Conservation (phyloP, 2,888 invertebrate genomes). For the Noctua comes region DNA sequence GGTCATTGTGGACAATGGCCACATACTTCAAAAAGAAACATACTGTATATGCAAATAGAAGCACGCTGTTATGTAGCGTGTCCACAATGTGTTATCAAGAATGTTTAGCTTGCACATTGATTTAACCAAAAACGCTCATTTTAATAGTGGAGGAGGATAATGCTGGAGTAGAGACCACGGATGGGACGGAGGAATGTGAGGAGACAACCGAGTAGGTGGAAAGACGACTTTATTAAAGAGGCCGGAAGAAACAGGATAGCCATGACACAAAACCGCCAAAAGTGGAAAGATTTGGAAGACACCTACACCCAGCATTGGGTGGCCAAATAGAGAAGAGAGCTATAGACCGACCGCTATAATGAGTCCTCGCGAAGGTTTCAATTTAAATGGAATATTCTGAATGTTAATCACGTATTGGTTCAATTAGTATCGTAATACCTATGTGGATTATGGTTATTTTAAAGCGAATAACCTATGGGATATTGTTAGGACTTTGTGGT, state of each 20-base stretch:
- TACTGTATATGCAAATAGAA: constrained; percentile 43
- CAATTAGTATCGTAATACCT: too few species aligned
- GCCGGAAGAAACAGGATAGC: not conserved
- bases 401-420: too few species aligned
- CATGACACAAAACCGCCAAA: too few species aligned
- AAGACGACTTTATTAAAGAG: not conserved
- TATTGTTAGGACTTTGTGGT: too few species aligned
- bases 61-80: constrained; percentile 25
- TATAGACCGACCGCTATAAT: too few species aligned
- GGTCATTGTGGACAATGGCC: constrained; percentile 43
- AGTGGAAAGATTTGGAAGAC: too few species aligned
- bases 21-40: constrained; percentile 44
- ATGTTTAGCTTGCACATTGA: constrained; percentile 15
- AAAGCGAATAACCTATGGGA: too few species aligned
- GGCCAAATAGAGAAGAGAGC: too few species aligned
- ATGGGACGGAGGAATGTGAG: not conserved
- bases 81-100: constrained; percentile 28
- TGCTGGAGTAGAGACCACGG: not conserved
- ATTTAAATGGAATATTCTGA: too few species aligned
- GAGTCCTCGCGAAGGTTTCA: too few species aligned
- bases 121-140: not conserved
- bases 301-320: too few species aligned
- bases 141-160: not conserved
- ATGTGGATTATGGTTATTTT: too few species aligned
- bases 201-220: not conserved